These are phyloP conservation scores for Centropyge bicolor DNA, from an alignment of 2,797 vertebrate species.

Conservation along the genomic window DNA sequence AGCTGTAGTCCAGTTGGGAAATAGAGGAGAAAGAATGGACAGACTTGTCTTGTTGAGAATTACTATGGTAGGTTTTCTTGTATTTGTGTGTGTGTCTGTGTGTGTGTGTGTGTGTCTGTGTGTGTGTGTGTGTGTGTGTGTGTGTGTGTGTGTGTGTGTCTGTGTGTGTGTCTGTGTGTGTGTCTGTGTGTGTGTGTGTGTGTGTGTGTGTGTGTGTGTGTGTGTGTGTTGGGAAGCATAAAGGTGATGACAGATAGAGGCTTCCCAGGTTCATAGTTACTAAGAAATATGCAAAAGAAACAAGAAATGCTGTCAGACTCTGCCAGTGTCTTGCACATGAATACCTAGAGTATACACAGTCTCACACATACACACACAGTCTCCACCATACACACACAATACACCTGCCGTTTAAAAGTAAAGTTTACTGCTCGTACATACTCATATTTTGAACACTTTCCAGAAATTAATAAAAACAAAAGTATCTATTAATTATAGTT, in stretches of 20 bases:
- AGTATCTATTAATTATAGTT: no score
- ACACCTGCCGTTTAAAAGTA: neutral
- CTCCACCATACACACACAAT: neutral
- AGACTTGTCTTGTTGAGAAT: conserved; percentile 66
- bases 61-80: conserved; percentile 34
- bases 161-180: conserved; percentile 28
- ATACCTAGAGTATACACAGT: conserved; percentile 2
- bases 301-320: conserved; percentile 61
- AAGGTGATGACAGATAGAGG: conserved; percentile 36
- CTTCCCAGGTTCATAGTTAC: conserved; percentile 27
- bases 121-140: conserved; percentile 29
- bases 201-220: conserved; percentile 28
- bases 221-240: conserved; percentile 21
- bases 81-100: conserved; percentile 32
- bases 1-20: conserved; percentile 62
- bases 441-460: conserved; percentile 33
- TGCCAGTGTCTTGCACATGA: conserved; percentile 46
- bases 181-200: conserved; percentile 28
- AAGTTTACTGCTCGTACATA: neutral
- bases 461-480: conserved; percentile 49
- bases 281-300: conserved; percentile 69
- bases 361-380: conserved; percentile 10
- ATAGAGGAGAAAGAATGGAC: conserved; percentile 42
- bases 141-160: conserved; percentile 29
- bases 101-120: conserved; percentile 27